Evolutionary conservation across 2,888 invertebrate genomes (phyloP), one percentile per base, ranked within the genome.

Genomic region (Stenodema calcarata): DNA sequence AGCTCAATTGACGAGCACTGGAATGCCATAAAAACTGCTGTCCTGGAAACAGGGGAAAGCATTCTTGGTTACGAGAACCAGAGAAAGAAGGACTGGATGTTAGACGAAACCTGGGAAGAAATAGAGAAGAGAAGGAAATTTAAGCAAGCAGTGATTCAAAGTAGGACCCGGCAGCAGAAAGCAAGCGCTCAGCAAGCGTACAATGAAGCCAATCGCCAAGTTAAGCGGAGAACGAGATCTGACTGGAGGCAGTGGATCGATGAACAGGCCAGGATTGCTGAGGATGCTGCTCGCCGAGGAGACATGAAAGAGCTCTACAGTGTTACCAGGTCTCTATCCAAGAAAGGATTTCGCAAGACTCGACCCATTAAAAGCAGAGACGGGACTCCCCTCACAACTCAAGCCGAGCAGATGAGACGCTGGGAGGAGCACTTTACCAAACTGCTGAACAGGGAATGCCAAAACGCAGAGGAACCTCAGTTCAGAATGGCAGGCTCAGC

Each of bases 371-470:
- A 62, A 41, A 4, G 11, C 35, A 82, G 62, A n/a, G 28, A 82
- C 23, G 69, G 50, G 9, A 35, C 18, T 0, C 82, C 69, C 30
- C 69, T 82, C 0, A 30, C 82, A 18, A 82, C 69, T 16, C 82
- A 82, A 30, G 42, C 27, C 0, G 82, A 62, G 62, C 82, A 82
- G 18, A 41, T 82, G 69, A 28, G 30, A 50, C 81, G 62, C 1
- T 81, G 81, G 69, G 35, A 82, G 18, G 82, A 82, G 18, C 69
- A 82, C 28, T 82, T 54, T 28, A 23, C 82, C 14, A n/a, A 62
- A 44, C 35, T 62, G 4, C 35, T 62, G 11, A 80, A 80, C 23
- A n/a, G 50, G 2, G 23, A 23, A 4, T 41, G 80, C 9, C 23
- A 12, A 1, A 50, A 80, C 16, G 47, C 50, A 16, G 23, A 80